Base-by-base conservation (phyloP, 2,888 invertebrate species). In the Drosophila fulvimacula region DNA sequence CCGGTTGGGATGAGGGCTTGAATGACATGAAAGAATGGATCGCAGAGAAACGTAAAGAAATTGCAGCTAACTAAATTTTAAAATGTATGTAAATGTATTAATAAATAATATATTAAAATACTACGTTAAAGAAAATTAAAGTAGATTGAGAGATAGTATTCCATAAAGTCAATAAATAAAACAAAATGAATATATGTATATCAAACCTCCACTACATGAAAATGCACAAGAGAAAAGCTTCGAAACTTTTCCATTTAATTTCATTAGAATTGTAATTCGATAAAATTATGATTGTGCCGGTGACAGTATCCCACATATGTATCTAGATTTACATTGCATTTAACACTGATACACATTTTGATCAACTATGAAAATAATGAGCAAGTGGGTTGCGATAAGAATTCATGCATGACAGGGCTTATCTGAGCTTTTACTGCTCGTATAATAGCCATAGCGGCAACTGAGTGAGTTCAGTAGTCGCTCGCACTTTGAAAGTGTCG, bases 1-100 rank as follows among this genome's bases (percentile, higher is more conserved):
- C 94, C 0, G 95, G 94, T 24, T 95, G 93, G 78, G 93, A 94
- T 68, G 82, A 82, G 15, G 81, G 61, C 15, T 17, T 61, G 19
- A 3, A 19, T 10, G 42, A 11, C 0, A 82, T 61, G 81, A 58
- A 42, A 5, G 38, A 58, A 7, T 61, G 36, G 44, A 21, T 61
- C 13, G n/a, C n/a, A 19, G 55, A 15, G 15, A 55, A 41, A 5
- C 55, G 39, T 19, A 41, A 41, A 15, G 55, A 30, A 55, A 55
- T 41, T 19, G 19, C 41, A 15, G 15, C 15, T 30, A 19, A 30
- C 0, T 55, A 27, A 41, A 55, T 9, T 1, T 38, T 1, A 3
- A 10, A 10, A 9, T 5, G 10, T 27, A 10, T 17, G 10, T 5
- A 4, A n/a, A 27, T 15, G 9, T 15, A 15, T 1, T 9, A 24